Conservation (phyloP, 1,140 invertebrate species). For the Macrocentrus cingulum region DNA sequence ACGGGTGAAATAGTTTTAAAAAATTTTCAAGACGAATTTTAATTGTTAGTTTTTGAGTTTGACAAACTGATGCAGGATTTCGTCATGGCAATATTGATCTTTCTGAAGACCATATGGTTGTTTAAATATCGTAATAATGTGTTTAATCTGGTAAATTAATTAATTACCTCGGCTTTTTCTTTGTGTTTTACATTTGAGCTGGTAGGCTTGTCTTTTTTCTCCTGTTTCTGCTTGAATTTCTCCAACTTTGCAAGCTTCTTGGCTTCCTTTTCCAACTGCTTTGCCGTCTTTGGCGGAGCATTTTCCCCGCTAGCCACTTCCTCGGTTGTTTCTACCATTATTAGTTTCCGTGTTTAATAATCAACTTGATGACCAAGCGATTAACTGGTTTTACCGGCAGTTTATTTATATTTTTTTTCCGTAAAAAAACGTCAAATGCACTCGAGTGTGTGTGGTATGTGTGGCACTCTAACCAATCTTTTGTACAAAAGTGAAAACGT, state of each 20-base stretch:
- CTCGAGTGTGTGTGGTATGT: too few species aligned
- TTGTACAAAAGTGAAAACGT: too few species aligned
- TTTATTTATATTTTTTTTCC: slow-evolving; percentile 1
- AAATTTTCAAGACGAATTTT: too few species aligned
- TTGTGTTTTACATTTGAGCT: slow-evolving; percentile 56
- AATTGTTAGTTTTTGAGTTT: too few species aligned
- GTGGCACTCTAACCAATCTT: too few species aligned
- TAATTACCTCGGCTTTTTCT: slow-evolving; percentile 68
- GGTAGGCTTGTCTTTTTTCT: slow-evolving; percentile 70
- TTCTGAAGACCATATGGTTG: not conserved
- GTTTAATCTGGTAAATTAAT: not conserved
- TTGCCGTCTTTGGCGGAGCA: slow-evolving; percentile 73
- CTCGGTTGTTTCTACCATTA: slow-evolving; percentile 35
- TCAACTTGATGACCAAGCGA: not conserved
- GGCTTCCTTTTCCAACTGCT: slow-evolving; percentile 88
- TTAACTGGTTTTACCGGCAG: not conserved
- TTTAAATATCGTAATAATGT: not conserved
- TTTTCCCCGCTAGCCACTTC: slow-evolving; percentile 27
- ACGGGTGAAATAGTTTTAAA: too few species aligned
- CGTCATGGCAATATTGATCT: slow-evolving; percentile 6
- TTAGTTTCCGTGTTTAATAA: slow-evolving; percentile 9
- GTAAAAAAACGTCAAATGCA: too few species aligned
- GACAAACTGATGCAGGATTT: too few species aligned
- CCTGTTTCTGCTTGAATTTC: slow-evolving; percentile 89
- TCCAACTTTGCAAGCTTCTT: slow-evolving; percentile 87